Percentiles rank a stretch among this genome's conserved stretches.
Conservation (phyloP, 2,113 vertebrate species). For the Struthidea cinerea region DNA sequence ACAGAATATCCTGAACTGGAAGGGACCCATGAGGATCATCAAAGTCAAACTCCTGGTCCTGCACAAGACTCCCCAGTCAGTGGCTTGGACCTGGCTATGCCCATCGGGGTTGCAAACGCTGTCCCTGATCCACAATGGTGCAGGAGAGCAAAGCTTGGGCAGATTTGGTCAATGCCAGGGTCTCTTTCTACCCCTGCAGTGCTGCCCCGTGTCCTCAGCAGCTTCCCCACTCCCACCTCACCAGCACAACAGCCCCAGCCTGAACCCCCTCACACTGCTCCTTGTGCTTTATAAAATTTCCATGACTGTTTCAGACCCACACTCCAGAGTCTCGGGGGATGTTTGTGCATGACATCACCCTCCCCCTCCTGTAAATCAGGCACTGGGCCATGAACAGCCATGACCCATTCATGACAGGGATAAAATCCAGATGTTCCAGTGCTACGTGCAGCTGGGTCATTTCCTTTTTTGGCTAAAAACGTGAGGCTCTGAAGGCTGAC, state of each 20-base stretch:
- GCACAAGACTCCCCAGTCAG: background rate
- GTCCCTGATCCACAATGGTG: background rate
- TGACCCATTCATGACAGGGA: slow-evolving; percentile 88
- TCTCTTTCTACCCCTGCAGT: background rate
- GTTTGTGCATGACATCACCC: slow-evolving; percentile 56
- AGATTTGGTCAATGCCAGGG: fast-evolving
- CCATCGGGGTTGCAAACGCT: fast-evolving
- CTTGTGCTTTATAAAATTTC: background rate
- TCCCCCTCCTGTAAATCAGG: slow-evolving; percentile 55
- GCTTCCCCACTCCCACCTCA: background rate
- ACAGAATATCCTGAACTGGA: background rate
- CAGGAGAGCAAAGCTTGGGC: background rate
- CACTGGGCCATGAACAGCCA: slow-evolving; percentile 59
- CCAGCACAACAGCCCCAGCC: fast-evolving
- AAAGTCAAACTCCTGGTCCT: background rate
- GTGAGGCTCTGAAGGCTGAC: slow-evolving; percentile 71
- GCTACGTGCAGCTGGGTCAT: slow-evolving; percentile 83
- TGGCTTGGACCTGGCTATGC: background rate
- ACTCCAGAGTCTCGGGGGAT: background rate
- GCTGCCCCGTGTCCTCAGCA: background rate
- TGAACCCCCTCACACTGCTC: background rate
- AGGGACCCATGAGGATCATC: background rate
- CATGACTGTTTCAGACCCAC: background rate
- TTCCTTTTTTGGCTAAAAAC: slow-evolving; percentile 99
- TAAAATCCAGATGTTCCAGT: slow-evolving; percentile 92